phyloP scores from a whole-genome alignment of 2,888 invertebrate genomes.

The Machimus rusticus region DNA sequence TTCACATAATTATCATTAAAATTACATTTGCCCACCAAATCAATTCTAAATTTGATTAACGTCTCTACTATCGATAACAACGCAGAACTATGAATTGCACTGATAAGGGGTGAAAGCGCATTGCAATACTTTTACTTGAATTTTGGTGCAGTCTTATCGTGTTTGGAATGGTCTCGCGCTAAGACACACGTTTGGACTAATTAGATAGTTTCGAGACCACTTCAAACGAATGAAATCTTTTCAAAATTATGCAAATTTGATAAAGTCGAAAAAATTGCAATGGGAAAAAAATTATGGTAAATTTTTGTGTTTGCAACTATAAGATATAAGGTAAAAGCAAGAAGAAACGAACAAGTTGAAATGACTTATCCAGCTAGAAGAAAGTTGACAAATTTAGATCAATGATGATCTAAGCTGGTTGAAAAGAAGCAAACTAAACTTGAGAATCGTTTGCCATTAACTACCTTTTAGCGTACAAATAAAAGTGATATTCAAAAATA shows the following conservation, averaged over 20 bases:
- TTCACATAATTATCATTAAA: neutral
- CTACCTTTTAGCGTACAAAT: neutral
- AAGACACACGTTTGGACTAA: conserved; percentile 51
- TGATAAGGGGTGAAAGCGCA: neutral
- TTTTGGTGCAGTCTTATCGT: conserved; percentile 56
- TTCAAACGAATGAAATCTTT: conserved; percentile 60
- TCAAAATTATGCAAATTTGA: conserved; percentile 59
- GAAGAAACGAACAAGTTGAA: neutral
- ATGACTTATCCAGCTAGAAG: neutral
- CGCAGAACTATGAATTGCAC: neutral
- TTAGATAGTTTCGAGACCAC: conserved; percentile 63
- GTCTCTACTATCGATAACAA: neutral
- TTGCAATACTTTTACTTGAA: conserved; percentile 7
- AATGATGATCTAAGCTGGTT: too few relatives aligned
- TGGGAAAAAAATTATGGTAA: neutral
- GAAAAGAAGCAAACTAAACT: too few relatives aligned
- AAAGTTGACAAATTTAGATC: too few relatives aligned
- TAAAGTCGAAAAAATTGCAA: neutral
- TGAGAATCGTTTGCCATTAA: too few relatives aligned
- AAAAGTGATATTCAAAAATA: neutral
- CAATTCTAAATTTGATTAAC: neutral
- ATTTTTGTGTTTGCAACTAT: neutral
- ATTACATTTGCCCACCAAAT: neutral
- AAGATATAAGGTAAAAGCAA: neutral
- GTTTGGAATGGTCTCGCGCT: conserved; percentile 64